Conservation (phyloP, 2,113 vertebrate species). For the Engystomops pustulosus region DNA sequence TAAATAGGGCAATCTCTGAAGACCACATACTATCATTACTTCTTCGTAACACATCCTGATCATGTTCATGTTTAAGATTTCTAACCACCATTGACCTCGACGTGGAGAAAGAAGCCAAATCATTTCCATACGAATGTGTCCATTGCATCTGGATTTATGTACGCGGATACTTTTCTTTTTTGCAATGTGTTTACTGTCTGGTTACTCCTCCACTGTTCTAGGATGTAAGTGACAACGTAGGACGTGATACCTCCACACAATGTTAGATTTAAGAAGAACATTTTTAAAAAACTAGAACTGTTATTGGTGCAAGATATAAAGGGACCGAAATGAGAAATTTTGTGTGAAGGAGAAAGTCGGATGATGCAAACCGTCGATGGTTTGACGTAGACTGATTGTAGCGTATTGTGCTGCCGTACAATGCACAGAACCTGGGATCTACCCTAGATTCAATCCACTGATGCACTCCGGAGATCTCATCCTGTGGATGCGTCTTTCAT, state of each 20-base stretch:
- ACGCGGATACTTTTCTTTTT: background rate
- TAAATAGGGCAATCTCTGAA: background rate
- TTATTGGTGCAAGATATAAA: background rate
- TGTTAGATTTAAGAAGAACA: background rate
- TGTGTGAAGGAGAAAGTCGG: no score
- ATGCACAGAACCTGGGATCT: background rate
- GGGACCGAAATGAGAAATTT: background rate
- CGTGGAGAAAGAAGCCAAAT: background rate
- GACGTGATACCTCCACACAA: background rate
- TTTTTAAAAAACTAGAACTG: background rate
- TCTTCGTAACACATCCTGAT: background rate
- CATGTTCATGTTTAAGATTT: background rate
- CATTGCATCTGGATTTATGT: background rate
- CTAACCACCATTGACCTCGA: background rate
- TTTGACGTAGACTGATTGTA: background rate
- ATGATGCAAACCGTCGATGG: background rate
- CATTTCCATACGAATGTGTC: background rate
- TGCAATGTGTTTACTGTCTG: background rate
- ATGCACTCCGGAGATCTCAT: slow-evolving; percentile 18
- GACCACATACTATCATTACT: background rate
- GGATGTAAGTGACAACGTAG: background rate
- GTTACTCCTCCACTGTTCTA: background rate
- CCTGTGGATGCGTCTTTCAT: background rate
- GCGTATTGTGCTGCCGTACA: background rate
- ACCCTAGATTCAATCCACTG: background rate